Evolutionary conservation across 2,888 invertebrate genomes (phyloP).

Genomic region (Drosophila macrospina): DNA sequence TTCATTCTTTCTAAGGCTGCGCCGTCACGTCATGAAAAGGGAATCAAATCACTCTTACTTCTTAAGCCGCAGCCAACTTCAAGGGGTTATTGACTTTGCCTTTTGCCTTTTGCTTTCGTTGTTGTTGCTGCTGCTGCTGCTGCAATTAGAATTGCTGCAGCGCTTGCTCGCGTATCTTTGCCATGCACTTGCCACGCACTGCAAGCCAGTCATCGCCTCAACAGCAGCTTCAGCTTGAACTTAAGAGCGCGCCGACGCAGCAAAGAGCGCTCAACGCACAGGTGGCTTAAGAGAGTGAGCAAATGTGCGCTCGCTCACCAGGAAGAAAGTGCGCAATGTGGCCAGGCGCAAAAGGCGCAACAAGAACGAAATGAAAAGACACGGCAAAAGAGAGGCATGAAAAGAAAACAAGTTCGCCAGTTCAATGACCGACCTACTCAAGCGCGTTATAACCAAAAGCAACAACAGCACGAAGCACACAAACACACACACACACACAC

Average conservation of each 20-base stretch:
- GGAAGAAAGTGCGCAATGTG: conserved; percentile 76
- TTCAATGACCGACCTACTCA: conserved; percentile 86
- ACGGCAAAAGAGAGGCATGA: conserved; percentile 55
- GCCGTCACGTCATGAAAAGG: conserved; percentile 75
- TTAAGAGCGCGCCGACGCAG: conserved; percentile 30
- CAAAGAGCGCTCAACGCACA: conserved; percentile 42
- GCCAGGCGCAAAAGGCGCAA: conserved; percentile 41
- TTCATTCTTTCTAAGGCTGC: conserved; percentile 54
- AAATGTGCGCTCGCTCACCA: conserved; percentile 51
- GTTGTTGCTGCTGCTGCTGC: conserved; percentile 5
- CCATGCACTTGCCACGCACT: conserved; percentile 59
- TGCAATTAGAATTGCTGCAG: conserved; percentile 72
- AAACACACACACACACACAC: too few relatives aligned
- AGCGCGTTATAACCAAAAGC: conserved; percentile 82
- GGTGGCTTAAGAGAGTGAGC: conserved; percentile 51
- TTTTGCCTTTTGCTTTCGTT: conserved; percentile 48
- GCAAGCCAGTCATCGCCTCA: conserved; percentile 52
- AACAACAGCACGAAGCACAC: conserved; percentile 25
- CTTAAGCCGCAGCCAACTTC: conserved; percentile 51
- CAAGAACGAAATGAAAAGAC: conserved; percentile 41
- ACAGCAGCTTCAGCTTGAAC: background rate
- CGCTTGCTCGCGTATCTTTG: conserved; percentile 3
- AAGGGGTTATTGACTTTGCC: conserved; percentile 73
- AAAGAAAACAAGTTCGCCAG: conserved; percentile 84
- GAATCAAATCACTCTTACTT: conserved; percentile 82